phyloP scores from a whole-genome alignment of 2,888 invertebrate species.

The Himalopsyche anomala region DNA sequence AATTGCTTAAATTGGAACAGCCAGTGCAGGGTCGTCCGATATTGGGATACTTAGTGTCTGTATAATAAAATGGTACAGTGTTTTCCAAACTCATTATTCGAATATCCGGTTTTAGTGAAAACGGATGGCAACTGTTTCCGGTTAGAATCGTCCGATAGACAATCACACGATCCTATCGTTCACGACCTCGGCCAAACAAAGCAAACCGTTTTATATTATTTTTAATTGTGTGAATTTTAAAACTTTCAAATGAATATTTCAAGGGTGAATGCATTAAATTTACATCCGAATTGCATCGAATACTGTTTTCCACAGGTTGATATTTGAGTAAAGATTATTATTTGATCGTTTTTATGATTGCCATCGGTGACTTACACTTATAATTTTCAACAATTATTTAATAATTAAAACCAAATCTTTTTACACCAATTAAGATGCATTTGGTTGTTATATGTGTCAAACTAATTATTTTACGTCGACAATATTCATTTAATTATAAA shows the following conservation, averaged over 20 bases:
- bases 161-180: constrained; percentile 14
- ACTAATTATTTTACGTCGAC: too few relatives aligned
- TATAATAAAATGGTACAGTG: neutral
- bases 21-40: neutral
- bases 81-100: constrained; percentile 18
- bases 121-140: constrained; percentile 43
- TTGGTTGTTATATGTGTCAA: too few relatives aligned
- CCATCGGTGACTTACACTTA: too few relatives aligned
- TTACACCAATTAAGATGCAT: too few relatives aligned
- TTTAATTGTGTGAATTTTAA: constrained; percentile 4
- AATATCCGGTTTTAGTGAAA: neutral
- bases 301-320: neutral
- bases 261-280: constrained; percentile 19
- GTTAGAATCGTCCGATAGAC: constrained; percentile 14
- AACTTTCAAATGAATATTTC: neutral
- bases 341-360: too few relatives aligned
- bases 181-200: constrained; percentile 36
- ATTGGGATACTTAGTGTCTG: neutral
- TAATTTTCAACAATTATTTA: too few relatives aligned
- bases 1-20: neutral
- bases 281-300: constrained; percentile 10
- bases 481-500: too few relatives aligned
- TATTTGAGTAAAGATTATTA: too few relatives aligned
- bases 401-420: too few relatives aligned
- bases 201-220: neutral